A percentile compares a stretch with the other conserved stretches of the same genome.
These are phyloP conservation scores for Beroe ovata DNA, from an alignment of 37 sponge, comb jelly and placozoan genomes.

Conservation along the genomic window DNA sequence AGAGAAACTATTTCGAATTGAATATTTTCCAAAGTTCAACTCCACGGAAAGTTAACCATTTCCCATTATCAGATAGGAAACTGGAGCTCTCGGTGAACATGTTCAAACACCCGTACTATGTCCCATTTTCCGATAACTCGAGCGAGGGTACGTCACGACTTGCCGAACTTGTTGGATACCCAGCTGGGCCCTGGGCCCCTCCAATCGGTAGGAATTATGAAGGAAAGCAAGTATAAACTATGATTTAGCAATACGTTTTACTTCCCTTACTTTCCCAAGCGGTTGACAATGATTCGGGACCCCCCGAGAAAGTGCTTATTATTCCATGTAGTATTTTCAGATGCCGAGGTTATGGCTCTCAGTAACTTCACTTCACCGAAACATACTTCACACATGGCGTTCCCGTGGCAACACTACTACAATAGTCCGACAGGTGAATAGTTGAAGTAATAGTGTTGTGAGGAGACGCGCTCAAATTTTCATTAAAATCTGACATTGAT, in stretches of 20 bases:
- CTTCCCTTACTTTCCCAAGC: no score
- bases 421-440: slow-evolving; percentile 24
- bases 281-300: no score
- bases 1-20: no score
- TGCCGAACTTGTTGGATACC: slow-evolving; percentile 55
- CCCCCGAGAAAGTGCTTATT: neutral
- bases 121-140: slow-evolving; percentile 34
- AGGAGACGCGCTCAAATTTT: no score
- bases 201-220: neutral
- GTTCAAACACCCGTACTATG: slow-evolving; percentile 66
- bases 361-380: slow-evolving; percentile 44
- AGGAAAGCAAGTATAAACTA: no score
- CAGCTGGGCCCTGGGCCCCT: slow-evolving; percentile 49
- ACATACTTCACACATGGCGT: slow-evolving; percentile 10
- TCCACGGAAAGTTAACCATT: no score
- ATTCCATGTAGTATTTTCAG: neutral
- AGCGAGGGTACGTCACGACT: slow-evolving; percentile 13
- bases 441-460: no score
- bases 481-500: no score
- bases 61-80: neutral
- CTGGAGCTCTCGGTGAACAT: slow-evolving; percentile 55
- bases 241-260: no score
- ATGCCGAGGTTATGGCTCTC: slow-evolving; percentile 30
- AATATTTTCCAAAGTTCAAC: no score
- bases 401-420: slow-evolving; percentile 64